Conservation (phyloP, 1,140 invertebrate species). For the Monomorium pharaonis region DNA sequence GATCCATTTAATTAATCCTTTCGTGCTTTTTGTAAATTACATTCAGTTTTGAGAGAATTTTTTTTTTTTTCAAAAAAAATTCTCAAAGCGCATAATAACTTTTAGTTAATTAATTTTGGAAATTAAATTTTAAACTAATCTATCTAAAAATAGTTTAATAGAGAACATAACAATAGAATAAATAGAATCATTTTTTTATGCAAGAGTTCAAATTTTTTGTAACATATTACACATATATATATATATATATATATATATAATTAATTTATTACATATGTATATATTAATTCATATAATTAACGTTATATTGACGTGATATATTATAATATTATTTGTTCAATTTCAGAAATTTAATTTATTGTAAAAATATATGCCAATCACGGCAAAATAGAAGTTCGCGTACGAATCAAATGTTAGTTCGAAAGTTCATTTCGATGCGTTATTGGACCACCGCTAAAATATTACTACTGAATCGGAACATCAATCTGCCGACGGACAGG, state of each 20-base stretch:
- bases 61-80: background rate
- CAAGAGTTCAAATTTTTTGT: background rate
- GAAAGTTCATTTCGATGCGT: slow-evolving; percentile 50
- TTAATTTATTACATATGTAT: background rate
- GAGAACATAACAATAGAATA: background rate
- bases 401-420: slow-evolving; percentile 16
- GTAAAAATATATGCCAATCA: background rate
- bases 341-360: slow-evolving; percentile 22
- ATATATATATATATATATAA: background rate
- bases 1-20: background rate
- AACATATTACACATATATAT: background rate
- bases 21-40: background rate
- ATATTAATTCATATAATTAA: too few species aligned
- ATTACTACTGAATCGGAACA: slow-evolving; percentile 57
- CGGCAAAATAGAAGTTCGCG: background rate
- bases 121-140: background rate
- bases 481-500: slow-evolving; percentile 54
- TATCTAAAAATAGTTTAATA: background rate
- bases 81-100: background rate
- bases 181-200: background rate
- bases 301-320: background rate
- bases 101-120: background rate
- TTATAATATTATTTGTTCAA: background rate
- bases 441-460: slow-evolving; percentile 61
- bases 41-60: background rate